phyloP scores from a whole-genome alignment of 2,888 invertebrate species.

The Masnerella sp. region DNA sequence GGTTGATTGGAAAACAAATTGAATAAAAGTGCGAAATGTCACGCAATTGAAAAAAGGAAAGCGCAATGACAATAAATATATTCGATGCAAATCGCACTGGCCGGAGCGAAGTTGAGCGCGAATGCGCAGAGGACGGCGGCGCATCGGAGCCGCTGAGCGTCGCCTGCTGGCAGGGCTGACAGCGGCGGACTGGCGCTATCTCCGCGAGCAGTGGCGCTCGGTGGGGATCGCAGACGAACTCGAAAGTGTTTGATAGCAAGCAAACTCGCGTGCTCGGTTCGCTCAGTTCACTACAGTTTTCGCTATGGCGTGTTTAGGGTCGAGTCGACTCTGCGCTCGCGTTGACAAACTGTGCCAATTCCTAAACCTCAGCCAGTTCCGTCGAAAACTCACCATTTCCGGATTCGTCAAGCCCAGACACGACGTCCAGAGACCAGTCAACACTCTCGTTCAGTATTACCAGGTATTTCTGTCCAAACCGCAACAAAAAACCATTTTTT shows the following conservation, averaged over 20 bases:
- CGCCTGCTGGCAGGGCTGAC: too few relatives aligned
- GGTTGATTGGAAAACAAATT: too few relatives aligned
- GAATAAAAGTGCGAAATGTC: too few relatives aligned
- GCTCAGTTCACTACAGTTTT: conserved; percentile 85
- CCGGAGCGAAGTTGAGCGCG: too few relatives aligned
- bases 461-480: conserved; percentile 72
- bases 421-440: conserved; percentile 80
- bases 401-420: conserved; percentile 83
- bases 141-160: too few relatives aligned
- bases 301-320: conserved; percentile 90
- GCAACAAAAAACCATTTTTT: too few relatives aligned
- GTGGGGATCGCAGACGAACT: conserved; percentile 69
- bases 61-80: too few relatives aligned
- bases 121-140: too few relatives aligned
- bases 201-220: conserved; percentile 42
- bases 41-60: too few relatives aligned
- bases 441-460: conserved; percentile 76
- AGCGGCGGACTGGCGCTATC: conserved; percentile 21
- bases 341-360: conserved; percentile 90
- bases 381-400: conserved; percentile 83
- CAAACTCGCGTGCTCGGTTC: conserved; percentile 78
- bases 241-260: conserved; percentile 69
- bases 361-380: conserved; percentile 81
- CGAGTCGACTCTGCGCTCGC: conserved; percentile 87
- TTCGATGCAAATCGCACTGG: too few relatives aligned